Evolutionary conservation across 2,888 invertebrate species (phyloP).

Genomic region (Caenorhabditis parvicauda): DNA sequence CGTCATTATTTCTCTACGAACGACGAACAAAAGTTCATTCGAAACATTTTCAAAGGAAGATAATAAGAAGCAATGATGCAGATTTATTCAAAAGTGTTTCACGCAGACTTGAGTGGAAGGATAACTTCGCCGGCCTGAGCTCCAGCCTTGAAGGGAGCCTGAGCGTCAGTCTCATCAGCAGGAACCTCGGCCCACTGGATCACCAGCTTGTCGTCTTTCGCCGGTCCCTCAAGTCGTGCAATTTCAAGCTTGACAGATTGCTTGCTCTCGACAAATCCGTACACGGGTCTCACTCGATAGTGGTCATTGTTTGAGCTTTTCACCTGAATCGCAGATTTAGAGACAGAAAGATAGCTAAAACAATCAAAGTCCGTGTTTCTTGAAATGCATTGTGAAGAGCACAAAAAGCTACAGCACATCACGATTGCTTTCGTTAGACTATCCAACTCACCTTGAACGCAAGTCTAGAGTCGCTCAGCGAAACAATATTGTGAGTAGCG

Average conservation of each 20-base stretch:
- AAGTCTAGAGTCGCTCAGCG: constrained; percentile 32
- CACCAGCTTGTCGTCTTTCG: constrained; percentile 39
- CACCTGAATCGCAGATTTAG: no score
- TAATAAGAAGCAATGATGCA: no score
- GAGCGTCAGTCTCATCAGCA: constrained; percentile 40
- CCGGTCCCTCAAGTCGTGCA: constrained; percentile 25
- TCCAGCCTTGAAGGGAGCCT: constrained; percentile 40
- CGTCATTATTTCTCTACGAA: no score
- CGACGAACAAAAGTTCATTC: no score
- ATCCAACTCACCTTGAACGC: constrained; percentile 52
- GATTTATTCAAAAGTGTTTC: no score
- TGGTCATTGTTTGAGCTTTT: constrained; percentile 48
- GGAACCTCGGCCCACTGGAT: constrained; percentile 42
- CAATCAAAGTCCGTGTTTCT: no score
- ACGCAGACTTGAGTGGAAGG: constrained; percentile 29
- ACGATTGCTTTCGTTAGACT: no score
- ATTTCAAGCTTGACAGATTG: constrained; percentile 27
- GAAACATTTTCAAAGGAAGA: no score
- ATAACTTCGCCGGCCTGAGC: constrained; percentile 40
- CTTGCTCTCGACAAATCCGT: constrained; percentile 40
- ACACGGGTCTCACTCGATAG: constrained; percentile 46
- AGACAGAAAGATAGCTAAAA: no score
- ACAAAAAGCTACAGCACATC: no score
- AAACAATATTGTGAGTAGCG: constrained; percentile 38
- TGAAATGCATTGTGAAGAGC: no score